Evolutionary conservation across 2,113 vertebrate species (phyloP).

Genomic region (Mirounga angustirostris): DNA sequence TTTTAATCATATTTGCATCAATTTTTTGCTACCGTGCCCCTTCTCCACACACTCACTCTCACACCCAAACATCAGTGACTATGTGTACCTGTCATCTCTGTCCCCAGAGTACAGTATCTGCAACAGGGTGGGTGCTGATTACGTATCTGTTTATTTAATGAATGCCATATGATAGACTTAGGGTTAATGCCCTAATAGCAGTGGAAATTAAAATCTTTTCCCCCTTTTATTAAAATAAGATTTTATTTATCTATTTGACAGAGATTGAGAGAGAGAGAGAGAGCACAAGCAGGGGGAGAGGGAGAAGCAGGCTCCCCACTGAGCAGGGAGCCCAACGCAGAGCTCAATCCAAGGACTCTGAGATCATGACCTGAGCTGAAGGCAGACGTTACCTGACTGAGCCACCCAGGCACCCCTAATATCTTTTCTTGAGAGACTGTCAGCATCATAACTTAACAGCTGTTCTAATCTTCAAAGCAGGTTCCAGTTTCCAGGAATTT

Average conservation of each 20-base stretch:
- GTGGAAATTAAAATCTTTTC: background rate
- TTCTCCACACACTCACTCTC: accelerated
- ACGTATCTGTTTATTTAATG: background rate
- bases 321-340: too few relatives aligned
- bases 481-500: background rate
- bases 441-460: background rate
- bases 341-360: background rate
- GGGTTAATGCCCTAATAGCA: background rate
- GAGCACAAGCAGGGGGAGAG: too few relatives aligned
- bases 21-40: background rate
- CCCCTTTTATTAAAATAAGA: too few relatives aligned
- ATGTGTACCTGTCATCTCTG: background rate
- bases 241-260: background rate
- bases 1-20: background rate
- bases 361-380: background rate
- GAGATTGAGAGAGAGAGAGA: background rate
- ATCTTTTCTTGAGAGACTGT: background rate
- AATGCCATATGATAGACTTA: background rate
- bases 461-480: background rate
- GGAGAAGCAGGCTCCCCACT: background rate
- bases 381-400: background rate
- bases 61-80: background rate
- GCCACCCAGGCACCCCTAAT: background rate
- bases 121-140: accelerated
- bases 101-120: background rate